Conservation (phyloP, 2,797 vertebrate species). For the Semotilus atromaculatus region DNA sequence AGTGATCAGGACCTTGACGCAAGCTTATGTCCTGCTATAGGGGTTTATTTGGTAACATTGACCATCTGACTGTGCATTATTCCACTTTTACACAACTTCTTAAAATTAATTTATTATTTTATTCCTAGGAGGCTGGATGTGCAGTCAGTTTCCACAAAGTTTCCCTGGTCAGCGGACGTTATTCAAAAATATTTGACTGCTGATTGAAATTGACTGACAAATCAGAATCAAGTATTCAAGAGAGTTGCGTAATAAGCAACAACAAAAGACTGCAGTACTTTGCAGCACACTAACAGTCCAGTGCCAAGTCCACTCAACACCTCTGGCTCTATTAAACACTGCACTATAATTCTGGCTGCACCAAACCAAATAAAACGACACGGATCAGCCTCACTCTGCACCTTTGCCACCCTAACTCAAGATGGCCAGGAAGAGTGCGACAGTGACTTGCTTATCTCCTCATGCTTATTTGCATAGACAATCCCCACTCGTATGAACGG, state of each 20-base stretch:
- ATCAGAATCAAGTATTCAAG: not conserved
- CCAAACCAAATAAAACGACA: not conserved
- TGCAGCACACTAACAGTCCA: slow-evolving; percentile 8
- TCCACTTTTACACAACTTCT: not conserved
- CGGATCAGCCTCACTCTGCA: slow-evolving; percentile 2
- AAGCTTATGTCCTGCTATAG: not conserved
- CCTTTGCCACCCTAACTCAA: not conserved
- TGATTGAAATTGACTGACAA: not conserved
- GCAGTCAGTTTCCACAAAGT: not conserved
- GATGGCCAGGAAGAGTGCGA: slow-evolving; percentile 6
- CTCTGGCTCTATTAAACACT: slow-evolving; percentile 20
- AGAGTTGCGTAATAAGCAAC: not conserved
- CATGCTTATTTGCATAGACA: slow-evolving; percentile 60
- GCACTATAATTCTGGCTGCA: slow-evolving; percentile 21
- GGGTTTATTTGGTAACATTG: not conserved
- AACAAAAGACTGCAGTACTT: slow-evolving; percentile 32
- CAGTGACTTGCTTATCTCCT: slow-evolving; percentile 31
- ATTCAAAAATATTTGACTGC: not conserved
- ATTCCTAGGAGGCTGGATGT: not conserved
- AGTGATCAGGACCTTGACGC: not conserved
- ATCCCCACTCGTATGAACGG: slow-evolving; percentile 60
- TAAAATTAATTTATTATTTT: not conserved
- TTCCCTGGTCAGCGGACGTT: not conserved
- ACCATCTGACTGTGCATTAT: not conserved
- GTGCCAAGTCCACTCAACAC: slow-evolving; percentile 18